A percentile compares a stretch with the other conserved stretches of the same genome.
Evolutionary conservation across 2,797 vertebrate genomes (phyloP).

Genomic region (Anolis apletophallus): DNA sequence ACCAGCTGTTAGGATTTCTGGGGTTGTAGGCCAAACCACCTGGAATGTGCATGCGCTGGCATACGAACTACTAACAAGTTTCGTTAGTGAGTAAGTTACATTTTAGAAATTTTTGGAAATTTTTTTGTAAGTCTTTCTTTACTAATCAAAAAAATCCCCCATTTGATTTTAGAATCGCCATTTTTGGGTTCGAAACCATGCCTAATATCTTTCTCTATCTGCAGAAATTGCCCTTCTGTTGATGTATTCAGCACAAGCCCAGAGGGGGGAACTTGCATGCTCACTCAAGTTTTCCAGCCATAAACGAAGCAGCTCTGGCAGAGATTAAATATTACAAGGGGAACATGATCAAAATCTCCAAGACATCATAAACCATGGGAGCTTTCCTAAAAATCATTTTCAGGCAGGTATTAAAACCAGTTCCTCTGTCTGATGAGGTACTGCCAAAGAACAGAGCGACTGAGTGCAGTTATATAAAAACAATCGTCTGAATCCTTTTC

Average conservation of each 20-base stretch:
- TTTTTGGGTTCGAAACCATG: too few species aligned
- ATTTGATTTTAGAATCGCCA: too few species aligned
- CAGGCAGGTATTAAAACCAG: constrained; percentile 21
- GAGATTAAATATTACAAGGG: constrained; percentile 20
- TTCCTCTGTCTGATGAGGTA: constrained; percentile 24
- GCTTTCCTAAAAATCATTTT: background rate
- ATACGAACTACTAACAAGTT: too few species aligned
- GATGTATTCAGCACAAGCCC: background rate
- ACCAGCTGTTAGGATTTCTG: too few species aligned
- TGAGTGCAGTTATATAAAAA: constrained; percentile 6
- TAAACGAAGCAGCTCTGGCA: constrained; percentile 7
- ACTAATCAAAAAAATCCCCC: too few species aligned
- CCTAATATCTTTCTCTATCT: background rate
- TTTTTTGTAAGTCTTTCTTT: too few species aligned
- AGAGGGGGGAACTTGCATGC: background rate
- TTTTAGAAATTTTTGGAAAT: too few species aligned
- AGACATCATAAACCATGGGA: background rate
- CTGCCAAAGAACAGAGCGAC: background rate
- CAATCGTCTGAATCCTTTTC: too few species aligned
- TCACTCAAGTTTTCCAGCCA: constrained; percentile 4
- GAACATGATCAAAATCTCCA: constrained; percentile 35
- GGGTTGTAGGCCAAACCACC: too few species aligned
- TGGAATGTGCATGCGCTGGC: too few species aligned
- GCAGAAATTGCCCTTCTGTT: background rate
- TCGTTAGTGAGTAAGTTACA: too few species aligned